Percentiles rank a stretch among this genome's conserved stretches.
Conservation (phyloP, 2,113 vertebrate genomes). For the Oryzias curvinotus region DNA sequence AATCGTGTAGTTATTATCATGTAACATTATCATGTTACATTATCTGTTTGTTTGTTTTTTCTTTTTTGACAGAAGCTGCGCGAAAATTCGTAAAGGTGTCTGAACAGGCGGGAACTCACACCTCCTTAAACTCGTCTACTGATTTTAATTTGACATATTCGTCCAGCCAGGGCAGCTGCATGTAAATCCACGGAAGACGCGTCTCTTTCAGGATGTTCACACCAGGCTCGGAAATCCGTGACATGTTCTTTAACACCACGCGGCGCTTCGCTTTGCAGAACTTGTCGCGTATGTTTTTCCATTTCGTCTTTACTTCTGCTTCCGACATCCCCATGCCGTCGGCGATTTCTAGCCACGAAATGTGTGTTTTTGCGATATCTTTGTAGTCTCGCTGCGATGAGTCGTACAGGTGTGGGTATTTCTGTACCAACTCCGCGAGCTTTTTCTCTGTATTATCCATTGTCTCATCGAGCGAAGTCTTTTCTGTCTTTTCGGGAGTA, state of each 20-base stretch:
- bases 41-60: no score
- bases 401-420: slow-evolving; percentile 57
- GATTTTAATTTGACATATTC: slow-evolving; percentile 39
- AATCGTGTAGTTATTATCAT: no score
- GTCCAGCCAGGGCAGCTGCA: slow-evolving; percentile 54
- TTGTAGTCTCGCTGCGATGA: slow-evolving; percentile 50
- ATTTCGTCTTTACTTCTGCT: slow-evolving; percentile 52
- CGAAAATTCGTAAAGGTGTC: no score
- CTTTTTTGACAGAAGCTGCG: no score
- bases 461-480: slow-evolving; percentile 33
- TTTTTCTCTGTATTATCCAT: slow-evolving; percentile 52
- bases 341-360: slow-evolving; percentile 53
- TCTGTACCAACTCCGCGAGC: slow-evolving; percentile 44
- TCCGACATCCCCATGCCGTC: slow-evolving; percentile 47
- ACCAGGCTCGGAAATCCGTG: slow-evolving; percentile 10
- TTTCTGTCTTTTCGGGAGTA: slow-evolving; percentile 44
- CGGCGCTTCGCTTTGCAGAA: slow-evolving; percentile 65
- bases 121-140: slow-evolving; percentile 22
- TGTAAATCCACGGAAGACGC: slow-evolving; percentile 43
- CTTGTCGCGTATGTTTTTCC: slow-evolving; percentile 65
- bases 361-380: slow-evolving; percentile 30
- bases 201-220: slow-evolving; percentile 31
- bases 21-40: no score
- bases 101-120: not conserved
- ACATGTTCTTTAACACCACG: slow-evolving; percentile 33